Evolutionary conservation across 2,113 vertebrate genomes (phyloP), one percentile per base, ranked within the genome.

Genomic region (Choloepus hoffmanni): DNA sequence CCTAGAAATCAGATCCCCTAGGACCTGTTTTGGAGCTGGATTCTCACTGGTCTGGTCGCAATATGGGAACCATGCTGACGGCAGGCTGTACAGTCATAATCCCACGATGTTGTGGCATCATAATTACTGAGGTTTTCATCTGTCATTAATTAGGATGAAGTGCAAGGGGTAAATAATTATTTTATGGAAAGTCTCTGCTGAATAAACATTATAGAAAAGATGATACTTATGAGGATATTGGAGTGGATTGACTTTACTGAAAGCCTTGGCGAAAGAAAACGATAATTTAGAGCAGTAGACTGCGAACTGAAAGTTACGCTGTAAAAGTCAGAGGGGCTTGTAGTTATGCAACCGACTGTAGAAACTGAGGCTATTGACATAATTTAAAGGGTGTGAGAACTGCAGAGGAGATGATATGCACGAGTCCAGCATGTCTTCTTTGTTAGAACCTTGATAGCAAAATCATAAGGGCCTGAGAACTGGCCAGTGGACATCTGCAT

Each of bases 1-100:
- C 23, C 77, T 87, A 60, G 62, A 86, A 73, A 63, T 50, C 43
- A 28, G 45, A 63, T 10, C 15, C 36, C 12, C 7, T 74, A 30
- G 12, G 53, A 26, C 6, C 5, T 72, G 50, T n/a, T 91, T 26
- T 19, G 18, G 48, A 67, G 26, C 33, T 92, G 78, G 36, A 55
- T 50, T 88, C 73, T 77, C 15, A 24, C 65, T 53, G 53, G 8
- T 24, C 6, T 23, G 19, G 28, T 58, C 33, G 67, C 53, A 68
- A 14, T 30, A 18, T 0, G 0, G 28, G 40, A 15, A 3, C 43
- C 0, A 0, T 5, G 24, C 11, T 67, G 15, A 11, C 10, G 9
- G 36, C 48, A 87, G 23, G 19, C 48, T 18, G 3, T 40, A 11
- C 33, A 2, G 7, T 48, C 16, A 45, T n/a, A 74, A 36, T 6